A percentile compares a stretch with the other conserved stretches of the same genome.
Evolutionary conservation across 2,113 vertebrate genomes (phyloP).

Genomic region (mouse (Mus musculus)): DNA sequence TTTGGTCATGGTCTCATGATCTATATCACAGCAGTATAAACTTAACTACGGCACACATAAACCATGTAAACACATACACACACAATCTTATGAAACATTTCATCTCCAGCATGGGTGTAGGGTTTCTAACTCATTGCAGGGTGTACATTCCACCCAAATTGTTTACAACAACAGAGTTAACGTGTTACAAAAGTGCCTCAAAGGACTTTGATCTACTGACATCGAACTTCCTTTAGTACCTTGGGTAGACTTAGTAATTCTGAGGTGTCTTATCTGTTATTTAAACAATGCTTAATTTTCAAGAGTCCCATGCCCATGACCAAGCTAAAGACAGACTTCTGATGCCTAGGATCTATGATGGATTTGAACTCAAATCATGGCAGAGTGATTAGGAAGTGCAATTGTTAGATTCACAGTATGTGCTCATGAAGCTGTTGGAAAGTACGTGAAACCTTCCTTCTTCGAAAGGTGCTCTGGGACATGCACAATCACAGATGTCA

Average conservation of each 20-base stretch:
- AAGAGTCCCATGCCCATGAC: neutral
- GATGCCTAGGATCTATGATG: slow-evolving; percentile 10
- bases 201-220: neutral
- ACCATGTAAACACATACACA: neutral
- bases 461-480: slow-evolving; percentile 78
- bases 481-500: slow-evolving; percentile 85
- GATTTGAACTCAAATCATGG: slow-evolving; percentile 34
- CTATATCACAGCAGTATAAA: neutral
- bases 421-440: slow-evolving; percentile 76
- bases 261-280: neutral
- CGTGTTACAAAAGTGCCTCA: neutral
- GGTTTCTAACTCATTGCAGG: neutral
- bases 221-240: neutral
- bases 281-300: slow-evolving; percentile 30
- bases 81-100: slow-evolving; percentile 14
- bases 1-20: neutral
- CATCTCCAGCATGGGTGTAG: neutral
- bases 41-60: too few relatives aligned
- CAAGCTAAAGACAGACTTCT: slow-evolving; percentile 5
- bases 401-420: slow-evolving; percentile 8
- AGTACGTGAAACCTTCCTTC: slow-evolving; percentile 78
- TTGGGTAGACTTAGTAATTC: neutral
- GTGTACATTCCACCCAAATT: neutral
- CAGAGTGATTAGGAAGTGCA: neutral
- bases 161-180: neutral